Evolutionary conservation across 2,113 vertebrate species (phyloP), one percentile per base, ranked within the genome.

Genomic region (Vireo altiloquus): DNA sequence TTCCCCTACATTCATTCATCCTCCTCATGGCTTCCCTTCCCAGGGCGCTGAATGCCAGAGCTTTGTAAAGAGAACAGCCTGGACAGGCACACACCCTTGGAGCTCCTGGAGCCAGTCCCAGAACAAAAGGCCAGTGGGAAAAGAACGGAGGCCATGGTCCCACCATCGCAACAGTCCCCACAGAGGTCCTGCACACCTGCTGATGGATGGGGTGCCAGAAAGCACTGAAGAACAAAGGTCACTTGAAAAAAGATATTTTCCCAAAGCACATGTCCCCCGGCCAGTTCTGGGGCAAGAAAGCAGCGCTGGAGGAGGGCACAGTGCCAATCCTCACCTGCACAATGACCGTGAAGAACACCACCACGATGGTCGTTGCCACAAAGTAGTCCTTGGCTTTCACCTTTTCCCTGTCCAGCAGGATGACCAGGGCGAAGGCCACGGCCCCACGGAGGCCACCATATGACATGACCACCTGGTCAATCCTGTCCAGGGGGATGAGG

Each of bases 391-490:
- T 99, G 93, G 99, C 99, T 95, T 98, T 99, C 95, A 99, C 99
- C 13, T 98, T 98, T 23, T 97, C 71, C 46, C 87, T 92, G 13
- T 99, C 98, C 95, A 99, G 98, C 61, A 99, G 98, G 65, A 99
- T 99, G 91, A 99, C 99, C 95, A 99, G 95, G 28, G 99, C 99
- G 4, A 99, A 99, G 9, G 99, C 99, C 78, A 99, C 99, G 0
- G 99, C 99, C 42, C 99, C 99, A 9, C 99, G 98, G 90, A 99
- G 98, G 95, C 99, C 99, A 11, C 99, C 99, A 4, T 99, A 99
- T 2, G 99, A 99, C 99, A 99, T 99, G 98, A 99, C 99, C 96
- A 99, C 99, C 97, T 99, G 99, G 97, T 99, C 99, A 2, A 99
- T 99, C 98, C 98, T 99, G 96, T 99, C 99, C 98, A 99, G 90